Evolutionary conservation across 2,888 invertebrate genomes (phyloP).

Genomic region (Acholoe squamosa): DNA sequence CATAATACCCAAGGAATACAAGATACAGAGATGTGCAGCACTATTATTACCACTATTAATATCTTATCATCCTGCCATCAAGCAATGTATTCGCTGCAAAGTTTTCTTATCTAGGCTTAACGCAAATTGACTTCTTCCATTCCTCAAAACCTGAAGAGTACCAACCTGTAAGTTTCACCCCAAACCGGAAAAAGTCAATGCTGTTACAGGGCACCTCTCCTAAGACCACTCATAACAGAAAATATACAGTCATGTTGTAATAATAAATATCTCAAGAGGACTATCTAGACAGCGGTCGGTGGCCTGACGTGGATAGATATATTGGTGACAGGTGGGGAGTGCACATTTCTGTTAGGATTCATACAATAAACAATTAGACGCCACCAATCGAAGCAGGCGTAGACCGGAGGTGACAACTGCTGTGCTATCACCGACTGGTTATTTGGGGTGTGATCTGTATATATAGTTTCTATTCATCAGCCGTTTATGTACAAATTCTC

Average conservation of each 20-base stretch:
- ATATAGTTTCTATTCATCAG: conserved; percentile 51
- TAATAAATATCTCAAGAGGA: conserved; percentile 57
- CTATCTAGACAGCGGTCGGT: conserved; percentile 48
- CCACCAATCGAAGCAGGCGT: conserved; percentile 45
- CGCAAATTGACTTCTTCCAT: conserved; percentile 15
- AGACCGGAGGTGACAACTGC: conserved; percentile 27
- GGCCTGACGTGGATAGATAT: conserved; percentile 22
- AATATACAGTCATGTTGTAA: conserved; percentile 50
- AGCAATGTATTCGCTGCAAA: conserved; percentile 44
- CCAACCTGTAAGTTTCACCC: conserved; percentile 45
- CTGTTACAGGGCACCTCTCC: conserved; percentile 56
- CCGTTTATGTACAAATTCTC: conserved; percentile 53
- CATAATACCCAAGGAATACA: conserved; percentile 46
- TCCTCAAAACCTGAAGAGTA: conserved; percentile 13
- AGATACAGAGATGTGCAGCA: conserved; percentile 39
- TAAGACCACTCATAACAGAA: conserved; percentile 57
- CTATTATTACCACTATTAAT: conserved; percentile 40
- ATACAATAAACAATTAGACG: conserved; percentile 10
- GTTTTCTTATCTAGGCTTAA: conserved; percentile 39
- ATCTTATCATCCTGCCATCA: conserved; percentile 36
- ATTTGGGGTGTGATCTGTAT: conserved; percentile 28
- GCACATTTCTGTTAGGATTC: conserved; percentile 3
- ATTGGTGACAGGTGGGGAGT: conserved; percentile 32
- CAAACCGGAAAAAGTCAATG: conserved; percentile 39
- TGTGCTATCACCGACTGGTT: background rate